phyloP scores from a whole-genome alignment of 1,140 invertebrate genomes.

The Littorina saxatilis region DNA sequence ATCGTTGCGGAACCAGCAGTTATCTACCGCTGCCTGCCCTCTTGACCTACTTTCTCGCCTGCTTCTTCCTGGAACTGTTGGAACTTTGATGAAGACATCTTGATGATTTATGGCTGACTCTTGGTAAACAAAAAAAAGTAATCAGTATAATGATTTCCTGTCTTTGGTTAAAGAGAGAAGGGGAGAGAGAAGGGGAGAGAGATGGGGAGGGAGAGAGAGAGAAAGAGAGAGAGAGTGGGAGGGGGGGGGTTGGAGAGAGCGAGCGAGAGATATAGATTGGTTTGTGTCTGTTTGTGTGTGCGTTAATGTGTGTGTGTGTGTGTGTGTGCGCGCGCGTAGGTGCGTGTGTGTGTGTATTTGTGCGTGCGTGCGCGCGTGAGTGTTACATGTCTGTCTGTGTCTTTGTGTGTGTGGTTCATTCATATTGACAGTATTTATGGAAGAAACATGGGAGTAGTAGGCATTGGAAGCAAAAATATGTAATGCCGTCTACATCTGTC shows the following conservation, averaged over 20 bases:
- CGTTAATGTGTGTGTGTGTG: not conserved
- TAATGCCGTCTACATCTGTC: too few relatives aligned
- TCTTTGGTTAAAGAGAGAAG: not conserved
- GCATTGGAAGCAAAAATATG: too few relatives aligned
- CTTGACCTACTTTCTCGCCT: too few relatives aligned
- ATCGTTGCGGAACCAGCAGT: too few relatives aligned
- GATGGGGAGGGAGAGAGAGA: not conserved
- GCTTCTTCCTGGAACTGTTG: too few relatives aligned
- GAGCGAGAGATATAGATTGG: not conserved
- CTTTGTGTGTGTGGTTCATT: not conserved
- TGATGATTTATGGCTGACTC: too few relatives aligned
- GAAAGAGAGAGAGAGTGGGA: not conserved
- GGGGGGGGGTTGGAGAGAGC: not conserved
- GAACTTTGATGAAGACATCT: too few relatives aligned
- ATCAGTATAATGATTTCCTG: too few relatives aligned
- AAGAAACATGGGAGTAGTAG: not conserved
- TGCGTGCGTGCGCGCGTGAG: not conserved
- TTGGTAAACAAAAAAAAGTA: too few relatives aligned
- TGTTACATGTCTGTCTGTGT: not conserved
- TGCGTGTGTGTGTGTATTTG: not conserved
- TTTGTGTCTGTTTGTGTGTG: not conserved
- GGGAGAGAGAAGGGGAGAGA: constrained; percentile 13
- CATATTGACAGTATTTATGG: not conserved
- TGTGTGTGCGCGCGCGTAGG: too few relatives aligned
- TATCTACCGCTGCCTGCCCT: too few relatives aligned